Percentiles rank a stretch among this genome's conserved stretches.
Conservation (phyloP, 1,140 invertebrate species). For the Drosophila littoralis region DNA sequence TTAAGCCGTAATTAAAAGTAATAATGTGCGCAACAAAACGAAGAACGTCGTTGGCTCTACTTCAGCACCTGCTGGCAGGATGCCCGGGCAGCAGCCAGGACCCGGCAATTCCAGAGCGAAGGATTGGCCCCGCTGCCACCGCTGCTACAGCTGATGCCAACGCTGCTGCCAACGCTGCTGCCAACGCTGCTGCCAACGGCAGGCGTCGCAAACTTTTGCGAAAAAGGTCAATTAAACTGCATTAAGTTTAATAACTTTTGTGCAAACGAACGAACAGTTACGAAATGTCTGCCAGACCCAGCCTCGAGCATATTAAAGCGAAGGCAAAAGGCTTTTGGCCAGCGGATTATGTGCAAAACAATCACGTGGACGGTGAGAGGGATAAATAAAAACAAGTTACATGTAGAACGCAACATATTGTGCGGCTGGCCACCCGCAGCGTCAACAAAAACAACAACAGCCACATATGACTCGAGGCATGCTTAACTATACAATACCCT, state of each 20-base stretch:
- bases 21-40: conserved; percentile 64
- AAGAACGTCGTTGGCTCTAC: conserved; percentile 25
- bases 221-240: conserved; percentile 81
- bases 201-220: conserved; percentile 76
- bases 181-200: conserved; percentile 58
- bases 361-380: conserved; percentile 31
- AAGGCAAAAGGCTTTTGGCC: conserved; percentile 46
- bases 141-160: conserved; percentile 18
- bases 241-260: conserved; percentile 82
- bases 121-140: conserved; percentile 16
- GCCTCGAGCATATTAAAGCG: conserved; percentile 51
- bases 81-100: conserved; percentile 26
- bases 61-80: conserved; percentile 52
- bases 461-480: neutral
- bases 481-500: conserved; percentile 1
- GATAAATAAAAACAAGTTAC: conserved; percentile 20
- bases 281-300: conserved; percentile 52
- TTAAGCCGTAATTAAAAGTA: conserved; percentile 82
- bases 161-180: conserved; percentile 4
- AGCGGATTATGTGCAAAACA: conserved; percentile 75
- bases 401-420: conserved; percentile 65
- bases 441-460: conserved; percentile 47
- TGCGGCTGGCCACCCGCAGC: conserved; percentile 76
- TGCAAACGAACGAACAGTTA: conserved; percentile 56
- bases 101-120: neutral